These are phyloP conservation scores for Bucco capensis DNA, from an alignment of 2,113 vertebrate genomes.

Conservation along the genomic window DNA sequence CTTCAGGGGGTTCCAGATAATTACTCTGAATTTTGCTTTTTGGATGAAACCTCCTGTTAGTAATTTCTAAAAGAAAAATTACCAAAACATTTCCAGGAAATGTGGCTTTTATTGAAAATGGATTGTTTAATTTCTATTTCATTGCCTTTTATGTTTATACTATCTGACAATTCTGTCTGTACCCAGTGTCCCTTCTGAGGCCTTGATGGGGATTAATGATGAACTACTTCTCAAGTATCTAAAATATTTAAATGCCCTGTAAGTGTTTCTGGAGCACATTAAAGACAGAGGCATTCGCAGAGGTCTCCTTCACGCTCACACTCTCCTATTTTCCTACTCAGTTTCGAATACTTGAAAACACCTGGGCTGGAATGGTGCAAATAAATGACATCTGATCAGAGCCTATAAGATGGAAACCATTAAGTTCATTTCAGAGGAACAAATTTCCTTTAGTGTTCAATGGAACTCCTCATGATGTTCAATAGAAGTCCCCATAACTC, in stretches of 20 bases:
- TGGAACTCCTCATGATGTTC: background rate
- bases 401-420: background rate
- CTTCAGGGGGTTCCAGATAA: background rate
- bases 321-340: background rate
- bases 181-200: background rate
- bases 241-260: background rate
- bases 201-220: background rate
- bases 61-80: background rate
- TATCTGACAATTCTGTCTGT: background rate
- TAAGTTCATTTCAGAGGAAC: background rate
- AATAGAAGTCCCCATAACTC: slow-evolving; percentile 5
- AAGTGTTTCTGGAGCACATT: background rate
- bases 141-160: background rate
- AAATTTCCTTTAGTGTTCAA: background rate
- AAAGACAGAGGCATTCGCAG: background rate
- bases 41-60: background rate
- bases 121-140: background rate
- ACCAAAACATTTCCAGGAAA: background rate
- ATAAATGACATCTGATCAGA: slow-evolving; percentile 33
- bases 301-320: background rate
- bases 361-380: slow-evolving; percentile 11
- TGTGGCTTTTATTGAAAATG: background rate
- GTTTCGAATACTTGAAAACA: background rate
- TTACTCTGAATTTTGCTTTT: background rate
- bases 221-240: background rate